Evolutionary conservation across 2,888 invertebrate genomes (phyloP).

Genomic region (Calameuta idolon): DNA sequence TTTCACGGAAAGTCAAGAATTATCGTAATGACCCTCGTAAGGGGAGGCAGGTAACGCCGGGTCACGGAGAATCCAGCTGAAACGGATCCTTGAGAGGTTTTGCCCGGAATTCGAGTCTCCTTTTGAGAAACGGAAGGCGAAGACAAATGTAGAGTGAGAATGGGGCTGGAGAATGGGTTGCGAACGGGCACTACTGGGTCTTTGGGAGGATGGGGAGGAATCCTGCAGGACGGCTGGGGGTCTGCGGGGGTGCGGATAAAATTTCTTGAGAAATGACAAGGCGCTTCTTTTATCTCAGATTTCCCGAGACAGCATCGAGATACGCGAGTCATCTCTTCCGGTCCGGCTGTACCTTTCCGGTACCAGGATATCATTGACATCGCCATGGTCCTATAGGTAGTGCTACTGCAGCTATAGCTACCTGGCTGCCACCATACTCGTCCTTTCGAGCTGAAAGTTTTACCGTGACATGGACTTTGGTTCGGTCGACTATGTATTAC

Average conservation of each 20-base stretch:
- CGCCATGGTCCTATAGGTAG: neutral
- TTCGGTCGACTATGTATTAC: too few species aligned
- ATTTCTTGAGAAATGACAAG: conserved; percentile 32
- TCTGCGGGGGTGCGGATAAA: neutral
- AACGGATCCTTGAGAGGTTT: neutral
- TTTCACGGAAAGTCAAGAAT: neutral
- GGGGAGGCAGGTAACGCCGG: neutral
- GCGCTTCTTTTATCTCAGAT: conserved; percentile 41
- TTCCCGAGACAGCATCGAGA: conserved; percentile 15
- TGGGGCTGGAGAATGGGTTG: neutral
- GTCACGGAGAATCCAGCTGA: neutral
- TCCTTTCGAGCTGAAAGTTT: too few species aligned
- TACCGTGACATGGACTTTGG: too few species aligned
- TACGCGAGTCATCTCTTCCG: conserved; percentile 34
- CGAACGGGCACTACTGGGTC: neutral
- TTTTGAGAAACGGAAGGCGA: neutral
- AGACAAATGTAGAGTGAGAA: neutral
- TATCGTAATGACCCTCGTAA: neutral
- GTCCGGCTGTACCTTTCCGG: conserved; percentile 24
- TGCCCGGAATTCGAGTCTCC: neutral
- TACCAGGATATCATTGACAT: neutral
- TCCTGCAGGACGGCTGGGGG: neutral
- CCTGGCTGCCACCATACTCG: too few species aligned
- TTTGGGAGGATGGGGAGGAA: neutral
- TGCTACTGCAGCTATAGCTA: neutral